Percentiles rank a stretch among this genome's conserved stretches.
Evolutionary conservation across 1,140 invertebrate genomes (phyloP).

Genomic region (Drosophila tropicalis): DNA sequence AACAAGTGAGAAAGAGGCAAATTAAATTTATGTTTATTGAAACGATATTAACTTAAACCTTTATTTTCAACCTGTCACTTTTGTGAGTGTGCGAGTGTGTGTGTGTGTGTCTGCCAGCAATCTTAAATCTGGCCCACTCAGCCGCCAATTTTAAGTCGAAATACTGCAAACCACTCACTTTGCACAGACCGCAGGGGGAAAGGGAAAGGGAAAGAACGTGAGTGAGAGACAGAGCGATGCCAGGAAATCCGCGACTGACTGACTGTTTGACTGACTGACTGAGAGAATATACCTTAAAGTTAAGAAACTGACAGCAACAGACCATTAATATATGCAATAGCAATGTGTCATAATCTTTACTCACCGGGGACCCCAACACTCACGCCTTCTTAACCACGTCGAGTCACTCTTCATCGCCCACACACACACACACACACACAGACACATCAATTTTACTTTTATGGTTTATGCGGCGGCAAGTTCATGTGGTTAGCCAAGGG

Average conservation of each 20-base stretch:
- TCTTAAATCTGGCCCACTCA: no score
- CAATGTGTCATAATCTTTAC: slow-evolving; percentile 10
- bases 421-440: background rate
- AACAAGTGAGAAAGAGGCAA: no score
- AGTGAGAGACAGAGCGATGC: no score
- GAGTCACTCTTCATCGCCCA: background rate
- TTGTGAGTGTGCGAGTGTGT: background rate
- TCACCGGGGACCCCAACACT: background rate
- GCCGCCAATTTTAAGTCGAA: no score
- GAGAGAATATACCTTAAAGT: background rate
- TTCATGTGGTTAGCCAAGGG: slow-evolving; percentile 8
- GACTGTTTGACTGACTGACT: background rate
- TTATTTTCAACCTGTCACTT: no score
- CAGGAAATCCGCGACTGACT: background rate
- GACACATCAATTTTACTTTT: slow-evolving; percentile 4
- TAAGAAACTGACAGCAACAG: slow-evolving; percentile 1
- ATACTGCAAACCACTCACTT: no score
- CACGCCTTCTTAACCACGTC: background rate
- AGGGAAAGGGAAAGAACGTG: no score
- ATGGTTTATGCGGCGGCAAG: slow-evolving; percentile 11
- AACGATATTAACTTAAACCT: no score
- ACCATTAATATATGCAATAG: slow-evolving; percentile 12
- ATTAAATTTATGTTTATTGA: no score
- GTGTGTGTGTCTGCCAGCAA: background rate
- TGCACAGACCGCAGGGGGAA: no score